Percentiles rank a stretch among this genome's conserved stretches.
Evolutionary conservation across 1,140 invertebrate genomes (phyloP).

Genomic region (Drosophila sp.): DNA sequence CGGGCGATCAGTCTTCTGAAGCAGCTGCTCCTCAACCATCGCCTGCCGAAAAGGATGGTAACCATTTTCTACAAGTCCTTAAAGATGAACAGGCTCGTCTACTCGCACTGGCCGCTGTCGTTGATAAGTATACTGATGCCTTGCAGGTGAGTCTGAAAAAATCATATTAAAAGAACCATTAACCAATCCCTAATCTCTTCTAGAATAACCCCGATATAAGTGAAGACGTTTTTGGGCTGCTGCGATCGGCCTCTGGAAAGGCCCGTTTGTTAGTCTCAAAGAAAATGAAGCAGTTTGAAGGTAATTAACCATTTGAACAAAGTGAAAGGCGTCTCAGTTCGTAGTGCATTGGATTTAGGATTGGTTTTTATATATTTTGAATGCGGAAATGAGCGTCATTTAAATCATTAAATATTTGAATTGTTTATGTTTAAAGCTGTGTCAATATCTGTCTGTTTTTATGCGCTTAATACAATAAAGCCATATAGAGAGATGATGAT

Average conservation of each 20-base stretch:
- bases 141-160: constrained; percentile 79
- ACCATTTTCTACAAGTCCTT: constrained; percentile 90
- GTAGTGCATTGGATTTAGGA: no score
- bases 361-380: no score
- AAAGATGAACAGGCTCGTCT: constrained; percentile 89
- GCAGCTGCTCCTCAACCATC: background rate
- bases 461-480: background rate
- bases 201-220: constrained; percentile 84
- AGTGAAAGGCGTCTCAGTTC: background rate
- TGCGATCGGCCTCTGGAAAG: constrained; percentile 95
- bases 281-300: constrained; percentile 98
- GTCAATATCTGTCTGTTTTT: background rate
- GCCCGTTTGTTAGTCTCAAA: constrained; percentile 93
- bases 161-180: background rate
- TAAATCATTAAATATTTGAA: no score
- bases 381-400: no score
- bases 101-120: constrained; percentile 86
- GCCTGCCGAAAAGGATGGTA: constrained; percentile 85
- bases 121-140: constrained; percentile 87
- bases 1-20: background rate
- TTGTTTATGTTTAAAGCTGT: background rate
- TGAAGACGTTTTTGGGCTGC: constrained; percentile 91
- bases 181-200: background rate
- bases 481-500: background rate
- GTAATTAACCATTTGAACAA: constrained; percentile 75